Conservation (phyloP, 2,888 invertebrate genomes). For the Coelopa pilipes region DNA sequence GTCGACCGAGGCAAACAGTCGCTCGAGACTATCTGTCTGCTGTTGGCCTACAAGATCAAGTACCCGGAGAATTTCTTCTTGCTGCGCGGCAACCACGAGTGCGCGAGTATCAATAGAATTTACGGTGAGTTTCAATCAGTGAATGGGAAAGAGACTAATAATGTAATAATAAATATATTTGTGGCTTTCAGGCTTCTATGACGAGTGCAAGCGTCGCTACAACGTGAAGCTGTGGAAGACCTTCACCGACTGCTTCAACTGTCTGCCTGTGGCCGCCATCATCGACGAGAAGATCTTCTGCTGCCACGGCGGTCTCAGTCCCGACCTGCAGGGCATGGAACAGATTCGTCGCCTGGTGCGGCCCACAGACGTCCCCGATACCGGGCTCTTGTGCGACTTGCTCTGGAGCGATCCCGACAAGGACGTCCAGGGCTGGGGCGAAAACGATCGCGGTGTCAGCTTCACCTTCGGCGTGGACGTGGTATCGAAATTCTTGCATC, state of each 20-base stretch:
- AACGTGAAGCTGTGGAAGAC: conserved; percentile 99
- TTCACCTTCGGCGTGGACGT: conserved; percentile 99
- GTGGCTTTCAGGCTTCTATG: conserved; percentile 81
- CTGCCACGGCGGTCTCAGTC: conserved; percentile 86
- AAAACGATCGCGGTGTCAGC: conserved; percentile 99
- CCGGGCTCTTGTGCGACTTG: conserved; percentile 95
- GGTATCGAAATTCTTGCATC: conserved; percentile 98
- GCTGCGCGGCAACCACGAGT: conserved; percentile 96
- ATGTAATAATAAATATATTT: background rate
- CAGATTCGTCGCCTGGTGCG: conserved; percentile 98
- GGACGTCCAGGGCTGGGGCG: conserved; percentile 99
- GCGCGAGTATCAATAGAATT: conserved; percentile 98
- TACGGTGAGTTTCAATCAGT: conserved; percentile 71
- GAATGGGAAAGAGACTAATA: background rate
- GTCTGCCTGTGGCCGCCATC: conserved; percentile 93
- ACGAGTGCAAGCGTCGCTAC: conserved; percentile 94
- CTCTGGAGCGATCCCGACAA: conserved; percentile 99
- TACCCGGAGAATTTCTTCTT: conserved; percentile 99
- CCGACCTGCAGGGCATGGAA: conserved; percentile 96
- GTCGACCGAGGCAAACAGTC: conserved; percentile 99
- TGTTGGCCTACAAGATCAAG: conserved; percentile 98
- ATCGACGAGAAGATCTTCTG: conserved; percentile 79
- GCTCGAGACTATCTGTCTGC: conserved; percentile 95
- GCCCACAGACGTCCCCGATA: conserved; percentile 98
- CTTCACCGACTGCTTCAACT: conserved; percentile 99